phyloP scores from a whole-genome alignment of 2,888 invertebrate species.

The Halictus ligatus region DNA sequence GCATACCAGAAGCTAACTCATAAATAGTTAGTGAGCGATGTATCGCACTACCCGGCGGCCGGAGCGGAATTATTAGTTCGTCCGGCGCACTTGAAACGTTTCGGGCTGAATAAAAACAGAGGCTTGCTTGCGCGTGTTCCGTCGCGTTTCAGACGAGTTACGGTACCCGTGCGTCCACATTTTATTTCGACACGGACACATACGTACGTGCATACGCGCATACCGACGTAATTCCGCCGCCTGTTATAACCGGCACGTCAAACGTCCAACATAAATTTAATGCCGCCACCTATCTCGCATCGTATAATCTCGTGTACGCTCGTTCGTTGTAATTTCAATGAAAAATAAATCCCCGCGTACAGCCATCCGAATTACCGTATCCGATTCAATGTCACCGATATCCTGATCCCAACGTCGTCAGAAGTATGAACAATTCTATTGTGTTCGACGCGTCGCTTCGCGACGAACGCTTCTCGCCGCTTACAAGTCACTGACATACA shows the following conservation, averaged over 20 bases:
- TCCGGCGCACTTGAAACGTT: slow-evolving; percentile 29
- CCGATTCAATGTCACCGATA: neutral
- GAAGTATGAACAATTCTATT: neutral
- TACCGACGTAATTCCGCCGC: slow-evolving; percentile 18
- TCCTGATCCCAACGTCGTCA: neutral
- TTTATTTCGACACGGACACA: slow-evolving; percentile 29
- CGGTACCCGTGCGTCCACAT: slow-evolving; percentile 15
- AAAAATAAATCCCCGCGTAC: neutral
- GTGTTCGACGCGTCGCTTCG: neutral
- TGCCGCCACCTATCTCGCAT: neutral
- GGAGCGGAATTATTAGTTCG: slow-evolving; percentile 29
- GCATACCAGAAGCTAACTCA: slow-evolving; percentile 21
- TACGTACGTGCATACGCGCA: neutral
- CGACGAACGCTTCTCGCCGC: neutral
- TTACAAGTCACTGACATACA: too few species aligned
- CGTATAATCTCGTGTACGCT: slow-evolving; percentile 9
- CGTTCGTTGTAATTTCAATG: neutral
- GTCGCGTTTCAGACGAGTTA: slow-evolving; percentile 31
- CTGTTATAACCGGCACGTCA: slow-evolving; percentile 37
- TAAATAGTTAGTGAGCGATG: slow-evolving; percentile 31
- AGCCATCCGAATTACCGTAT: neutral
- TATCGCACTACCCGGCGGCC: neutral
- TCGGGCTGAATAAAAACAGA: neutral
- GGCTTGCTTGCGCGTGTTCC: neutral
- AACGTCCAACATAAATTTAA: slow-evolving; percentile 45